Conservation (phyloP, 2,888 invertebrate genomes). For the Thalpophila matura region DNA sequence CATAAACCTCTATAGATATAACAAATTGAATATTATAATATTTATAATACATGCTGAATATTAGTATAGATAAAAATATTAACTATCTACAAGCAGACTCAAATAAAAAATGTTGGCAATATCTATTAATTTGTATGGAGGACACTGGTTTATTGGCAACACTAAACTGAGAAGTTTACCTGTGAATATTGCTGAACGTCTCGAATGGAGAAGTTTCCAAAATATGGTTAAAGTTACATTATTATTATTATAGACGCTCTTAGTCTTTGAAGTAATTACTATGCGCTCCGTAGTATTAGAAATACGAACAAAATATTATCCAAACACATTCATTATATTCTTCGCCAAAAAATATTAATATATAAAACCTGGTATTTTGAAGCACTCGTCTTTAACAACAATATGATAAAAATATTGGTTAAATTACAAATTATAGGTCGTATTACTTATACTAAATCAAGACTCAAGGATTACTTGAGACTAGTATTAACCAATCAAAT, state of each 20-base stretch:
- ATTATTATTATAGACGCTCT: constrained; percentile 5
- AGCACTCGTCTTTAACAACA: constrained; percentile 1
- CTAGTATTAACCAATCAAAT: too few species aligned
- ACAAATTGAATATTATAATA: constrained; percentile 55
- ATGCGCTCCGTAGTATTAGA: constrained; percentile 54
- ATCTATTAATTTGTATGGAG: constrained; percentile 60
- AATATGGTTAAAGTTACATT: constrained; percentile 31
- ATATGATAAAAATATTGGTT: constrained; percentile 11
- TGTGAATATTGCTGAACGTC: constrained; percentile 34
- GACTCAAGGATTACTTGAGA: too few species aligned
- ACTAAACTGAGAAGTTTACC: constrained; percentile 46
- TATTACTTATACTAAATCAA: too few species aligned
- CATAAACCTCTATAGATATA: constrained; percentile 62
- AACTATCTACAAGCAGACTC: constrained; percentile 62
- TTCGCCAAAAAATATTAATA: constrained; percentile 14
- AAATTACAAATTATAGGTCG: constrained; percentile 5
- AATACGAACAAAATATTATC: constrained; percentile 6
- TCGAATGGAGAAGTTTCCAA: constrained; percentile 26
- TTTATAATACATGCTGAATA: constrained; percentile 48
- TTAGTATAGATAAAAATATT: constrained; percentile 58
- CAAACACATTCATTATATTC: background rate
- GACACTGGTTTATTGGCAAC: constrained; percentile 62
- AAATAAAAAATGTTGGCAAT: constrained; percentile 63
- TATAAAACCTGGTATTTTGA: constrained; percentile 7
- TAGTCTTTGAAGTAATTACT: constrained; percentile 30